A percentile compares a stretch with the other conserved stretches of the same genome.
Evolutionary conservation across 2,797 vertebrate species (phyloP).

Genomic region (Sternarchorhynchus goeldii): DNA sequence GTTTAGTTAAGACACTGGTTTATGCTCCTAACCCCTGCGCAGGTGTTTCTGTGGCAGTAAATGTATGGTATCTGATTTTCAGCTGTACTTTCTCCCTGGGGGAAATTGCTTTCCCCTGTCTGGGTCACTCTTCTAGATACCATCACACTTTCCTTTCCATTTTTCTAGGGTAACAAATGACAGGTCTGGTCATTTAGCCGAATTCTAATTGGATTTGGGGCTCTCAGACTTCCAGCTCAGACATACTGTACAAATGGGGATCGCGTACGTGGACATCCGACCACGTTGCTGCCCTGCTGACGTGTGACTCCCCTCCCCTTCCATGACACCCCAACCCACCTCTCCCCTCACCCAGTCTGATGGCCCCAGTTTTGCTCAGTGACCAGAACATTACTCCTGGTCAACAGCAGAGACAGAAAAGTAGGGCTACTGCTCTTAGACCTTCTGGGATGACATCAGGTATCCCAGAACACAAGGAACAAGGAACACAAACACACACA

Average conservation of each 20-base stretch:
- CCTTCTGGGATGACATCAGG: not conserved
- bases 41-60: slow-evolving; percentile 35
- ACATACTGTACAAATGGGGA: slow-evolving; percentile 31
- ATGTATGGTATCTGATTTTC: slow-evolving; percentile 45
- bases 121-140: slow-evolving; percentile 40
- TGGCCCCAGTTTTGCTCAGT: not conserved
- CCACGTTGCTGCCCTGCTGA: not conserved
- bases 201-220: slow-evolving; percentile 37
- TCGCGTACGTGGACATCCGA: not conserved
- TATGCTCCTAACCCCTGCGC: slow-evolving; percentile 20
- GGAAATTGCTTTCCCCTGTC: slow-evolving; percentile 43
- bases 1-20: slow-evolving; percentile 18
- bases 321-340: not conserved
- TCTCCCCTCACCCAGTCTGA: not conserved
- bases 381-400: not conserved
- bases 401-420: not conserved
- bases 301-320: not conserved
- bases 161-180: slow-evolving; percentile 39
- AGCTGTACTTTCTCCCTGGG: slow-evolving; percentile 14
- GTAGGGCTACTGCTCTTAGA: slow-evolving; percentile 13
- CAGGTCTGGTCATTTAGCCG: slow-evolving; percentile 26
- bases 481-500: not conserved
- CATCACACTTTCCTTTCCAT: slow-evolving; percentile 28
- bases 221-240: slow-evolving; percentile 12
- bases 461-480: too few species aligned